Evolutionary conservation across 2,888 invertebrate species (phyloP).

Genomic region (Rugalucina vietnamica): DNA sequence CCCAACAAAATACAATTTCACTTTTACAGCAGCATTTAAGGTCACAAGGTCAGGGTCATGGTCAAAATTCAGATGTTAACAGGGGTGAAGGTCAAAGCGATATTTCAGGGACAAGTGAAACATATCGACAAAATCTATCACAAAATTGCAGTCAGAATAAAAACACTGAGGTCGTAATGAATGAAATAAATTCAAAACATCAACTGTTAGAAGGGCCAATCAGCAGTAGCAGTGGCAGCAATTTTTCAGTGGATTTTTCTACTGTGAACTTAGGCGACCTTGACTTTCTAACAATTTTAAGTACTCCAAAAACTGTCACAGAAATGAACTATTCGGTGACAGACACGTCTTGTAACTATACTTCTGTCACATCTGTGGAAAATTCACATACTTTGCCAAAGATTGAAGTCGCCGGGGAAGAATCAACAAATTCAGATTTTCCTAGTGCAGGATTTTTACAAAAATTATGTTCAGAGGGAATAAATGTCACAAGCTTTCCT

Average conservation of each 20-base stretch:
- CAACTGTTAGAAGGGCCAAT: background rate
- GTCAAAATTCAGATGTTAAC: slow-evolving; percentile 1
- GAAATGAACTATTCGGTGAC: background rate
- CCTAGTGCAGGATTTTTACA: slow-evolving; percentile 29
- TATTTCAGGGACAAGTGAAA: background rate
- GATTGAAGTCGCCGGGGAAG: background rate
- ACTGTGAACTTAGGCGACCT: slow-evolving; percentile 51
- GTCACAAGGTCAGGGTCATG: slow-evolving; percentile 1
- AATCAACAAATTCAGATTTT: background rate
- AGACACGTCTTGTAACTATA: background rate
- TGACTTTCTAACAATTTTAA: slow-evolving; percentile 55
- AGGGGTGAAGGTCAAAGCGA: background rate
- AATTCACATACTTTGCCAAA: background rate
- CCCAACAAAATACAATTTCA: background rate
- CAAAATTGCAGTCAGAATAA: too few relatives aligned
- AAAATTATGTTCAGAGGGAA: slow-evolving; percentile 31
- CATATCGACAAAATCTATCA: too few relatives aligned
- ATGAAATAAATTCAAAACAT: background rate
- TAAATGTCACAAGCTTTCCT: background rate
- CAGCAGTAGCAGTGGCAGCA: background rate
- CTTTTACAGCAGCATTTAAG: slow-evolving; percentile 6
- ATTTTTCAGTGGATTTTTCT: slow-evolving; percentile 57
- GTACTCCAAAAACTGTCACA: slow-evolving; percentile 38
- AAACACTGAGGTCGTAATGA: too few relatives aligned
- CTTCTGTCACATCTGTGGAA: background rate